Conservation (phyloP, 2,888 invertebrate genomes). For the Graphium colonna region DNA sequence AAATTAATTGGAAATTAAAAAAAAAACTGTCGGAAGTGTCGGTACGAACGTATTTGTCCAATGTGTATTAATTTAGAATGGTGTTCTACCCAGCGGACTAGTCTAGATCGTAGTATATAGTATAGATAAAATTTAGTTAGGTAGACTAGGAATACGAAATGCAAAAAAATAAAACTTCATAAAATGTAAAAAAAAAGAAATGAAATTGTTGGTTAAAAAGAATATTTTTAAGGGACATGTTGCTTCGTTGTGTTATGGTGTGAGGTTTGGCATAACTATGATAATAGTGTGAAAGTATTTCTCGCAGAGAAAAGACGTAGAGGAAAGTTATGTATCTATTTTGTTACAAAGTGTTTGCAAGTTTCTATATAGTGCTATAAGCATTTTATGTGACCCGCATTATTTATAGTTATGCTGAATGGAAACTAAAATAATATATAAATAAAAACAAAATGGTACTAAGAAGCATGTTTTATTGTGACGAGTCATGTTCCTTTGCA, state of each 20-base stretch:
- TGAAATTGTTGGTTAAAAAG: constrained; percentile 83
- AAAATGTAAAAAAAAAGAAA: constrained; percentile 80
- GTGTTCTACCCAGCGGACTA: constrained; percentile 79
- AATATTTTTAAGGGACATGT: constrained; percentile 82
- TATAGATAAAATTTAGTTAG: constrained; percentile 80
- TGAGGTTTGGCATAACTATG: constrained; percentile 79
- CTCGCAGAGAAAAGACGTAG: constrained; percentile 73
- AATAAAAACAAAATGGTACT: constrained; percentile 79
- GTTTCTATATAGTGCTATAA: constrained; percentile 80
- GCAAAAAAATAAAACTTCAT: constrained; percentile 78
- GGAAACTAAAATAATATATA: constrained; percentile 77
- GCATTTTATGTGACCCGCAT: constrained; percentile 79
- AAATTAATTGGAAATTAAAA: constrained; percentile 66
- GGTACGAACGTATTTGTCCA: constrained; percentile 78
- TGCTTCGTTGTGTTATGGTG: constrained; percentile 78
- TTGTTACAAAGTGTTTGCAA: constrained; percentile 81
- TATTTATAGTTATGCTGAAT: constrained; percentile 80
- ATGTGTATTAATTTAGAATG: constrained; percentile 78
- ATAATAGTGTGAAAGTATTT: constrained; percentile 70
- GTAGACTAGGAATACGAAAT: constrained; percentile 80
- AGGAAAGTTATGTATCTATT: constrained; percentile 78
- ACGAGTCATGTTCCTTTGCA: constrained; percentile 81
- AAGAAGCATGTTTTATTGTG: constrained; percentile 80
- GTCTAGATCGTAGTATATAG: constrained; percentile 81
- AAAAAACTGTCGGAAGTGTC: constrained; percentile 65